Base-by-base conservation (phyloP, 2,797 vertebrate species). In the Halcyon badia region DNA sequence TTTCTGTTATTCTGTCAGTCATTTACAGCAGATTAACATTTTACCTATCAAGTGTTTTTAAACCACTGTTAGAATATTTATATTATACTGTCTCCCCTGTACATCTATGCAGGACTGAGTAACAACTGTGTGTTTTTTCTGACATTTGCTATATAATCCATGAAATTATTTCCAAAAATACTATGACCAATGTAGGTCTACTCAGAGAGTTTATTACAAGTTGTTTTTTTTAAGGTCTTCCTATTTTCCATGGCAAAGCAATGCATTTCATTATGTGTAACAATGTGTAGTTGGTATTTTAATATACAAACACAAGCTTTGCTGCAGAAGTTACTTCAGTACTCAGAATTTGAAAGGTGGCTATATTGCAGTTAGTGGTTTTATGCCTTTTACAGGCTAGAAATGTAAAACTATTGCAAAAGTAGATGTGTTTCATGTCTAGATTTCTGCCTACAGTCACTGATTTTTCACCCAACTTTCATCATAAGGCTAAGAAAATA, bases 1-100 rank as follows among this genome's bases (percentile, higher is more conserved):
- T 62, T 26, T 51, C 49, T 51, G 7, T 51, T 93, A 73, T 94
- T 95, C 79, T 79, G 35, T 60, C 70, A 76, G 56, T 60, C 5
- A 1, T 88, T 95, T 92, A 69, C 42, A 91, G 82, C 33, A 35
- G 49, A 89, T 88, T 72, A 76, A 75, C 58, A 66, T 91, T 42
- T 94, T 37, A 56, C 28, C 11, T 72, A 70, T n/a, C 35, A 69
- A 46, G 6, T 3, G 8, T 19, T 89, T 86, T 72, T 69, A 66
- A 91, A 66, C 22, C 66, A 41, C 9, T 49, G 22, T 88, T 24
- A 58, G 66, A 91, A 93, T 91, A 94, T 94, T 82, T 48, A 48
- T 82, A 90, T 72, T 24, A 20, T 28, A 25, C 31, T 72, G 30
- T 72, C 9, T 83, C 10, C 15, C 37, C 8, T 35, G 19, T 69